These are phyloP conservation scores for Macrochelys suwanniensis DNA, from an alignment of 2,797 vertebrate species.

Conservation along the genomic window DNA sequence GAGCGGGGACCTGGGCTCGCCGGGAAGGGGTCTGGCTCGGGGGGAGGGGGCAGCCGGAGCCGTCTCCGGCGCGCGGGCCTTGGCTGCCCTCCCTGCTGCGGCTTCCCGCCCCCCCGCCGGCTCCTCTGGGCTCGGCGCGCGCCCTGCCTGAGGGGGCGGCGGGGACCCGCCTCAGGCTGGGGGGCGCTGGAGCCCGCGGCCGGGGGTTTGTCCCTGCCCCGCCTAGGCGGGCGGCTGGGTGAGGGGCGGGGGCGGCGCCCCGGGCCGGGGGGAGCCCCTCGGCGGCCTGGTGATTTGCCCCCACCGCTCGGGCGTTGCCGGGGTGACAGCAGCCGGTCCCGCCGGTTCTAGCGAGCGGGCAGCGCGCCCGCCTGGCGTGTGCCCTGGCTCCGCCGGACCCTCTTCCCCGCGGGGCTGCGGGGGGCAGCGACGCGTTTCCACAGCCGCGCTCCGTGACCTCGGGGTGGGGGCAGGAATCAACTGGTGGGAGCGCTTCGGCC, in stretches of 20 bases:
- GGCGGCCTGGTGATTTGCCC: background rate
- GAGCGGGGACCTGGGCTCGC: background rate
- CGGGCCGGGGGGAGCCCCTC: background rate
- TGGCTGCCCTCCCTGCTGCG: background rate
- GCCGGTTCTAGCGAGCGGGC: background rate
- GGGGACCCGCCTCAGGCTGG: background rate
- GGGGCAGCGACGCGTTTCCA: background rate
- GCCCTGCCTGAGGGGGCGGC: background rate
- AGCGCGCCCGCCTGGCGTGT: background rate
- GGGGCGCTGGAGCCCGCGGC: too few relatives aligned
- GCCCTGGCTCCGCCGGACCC: background rate
- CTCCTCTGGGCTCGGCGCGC: background rate
- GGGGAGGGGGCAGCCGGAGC: background rate
- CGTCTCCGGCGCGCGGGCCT: background rate
- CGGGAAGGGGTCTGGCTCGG: background rate
- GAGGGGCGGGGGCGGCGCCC: background rate
- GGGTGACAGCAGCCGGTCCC: conserved; percentile 45
- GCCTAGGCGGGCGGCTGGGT: too few relatives aligned
- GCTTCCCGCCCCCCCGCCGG: background rate
- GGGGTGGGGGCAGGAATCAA: background rate
- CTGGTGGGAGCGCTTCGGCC: background rate
- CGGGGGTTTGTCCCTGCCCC: too few relatives aligned
- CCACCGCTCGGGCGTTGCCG: background rate
- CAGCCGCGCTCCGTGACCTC: too few relatives aligned
- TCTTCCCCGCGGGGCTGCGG: too few relatives aligned